Base-by-base conservation (phyloP, 1,140 invertebrate species). In the Harlomillsia oculata region DNA sequence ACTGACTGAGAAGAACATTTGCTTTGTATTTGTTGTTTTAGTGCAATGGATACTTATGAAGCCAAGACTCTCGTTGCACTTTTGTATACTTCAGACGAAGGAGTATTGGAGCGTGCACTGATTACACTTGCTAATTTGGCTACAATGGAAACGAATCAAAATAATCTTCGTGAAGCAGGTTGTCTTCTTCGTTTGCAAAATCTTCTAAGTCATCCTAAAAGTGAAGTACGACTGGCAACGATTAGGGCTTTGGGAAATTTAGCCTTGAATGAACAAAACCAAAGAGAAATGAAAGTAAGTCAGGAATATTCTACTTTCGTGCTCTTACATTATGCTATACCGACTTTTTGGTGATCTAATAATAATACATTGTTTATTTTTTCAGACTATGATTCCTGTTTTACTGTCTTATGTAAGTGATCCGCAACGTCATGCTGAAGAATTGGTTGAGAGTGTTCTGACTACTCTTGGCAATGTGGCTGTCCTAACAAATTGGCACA, bases 111-210 rank as follows among this genome's bases (percentile, higher is more conserved):
- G 62, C 71, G 75, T 59, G 72, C 75, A 21, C 62, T 80, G 8
- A 72, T 71, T 18, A 77, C 45, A 44, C 28, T 63, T 53, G 63
- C 63, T 23, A 65, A 65, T 45, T 50, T 65, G 40, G 63, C 59
- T 34, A 70, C 69, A 5, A 46, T 65, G 28, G 63, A 62, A 44
- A 30, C 46, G 29, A 65, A 65, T 43, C 69, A 80, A 75, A 72
- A 79, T 66, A 71, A 71, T 48, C 67, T 80, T 21, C 67, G 77
- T 53, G 77, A 78, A 69, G 72, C 74, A 56, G 77, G 77, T 30
- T 76, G 76, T 60, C 67, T 79, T 13, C 59, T 67, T 44, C 69
- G 74, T 56, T 66, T 80, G 18, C 71, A 70, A 32, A 70, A 71
- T 48, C 67, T 79, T 21, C 66, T 79, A 5, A 68, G 68, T 39